These are phyloP conservation scores for Brachystomella parvula DNA, from an alignment of 1,140 invertebrate genomes.

Conservation along the genomic window DNA sequence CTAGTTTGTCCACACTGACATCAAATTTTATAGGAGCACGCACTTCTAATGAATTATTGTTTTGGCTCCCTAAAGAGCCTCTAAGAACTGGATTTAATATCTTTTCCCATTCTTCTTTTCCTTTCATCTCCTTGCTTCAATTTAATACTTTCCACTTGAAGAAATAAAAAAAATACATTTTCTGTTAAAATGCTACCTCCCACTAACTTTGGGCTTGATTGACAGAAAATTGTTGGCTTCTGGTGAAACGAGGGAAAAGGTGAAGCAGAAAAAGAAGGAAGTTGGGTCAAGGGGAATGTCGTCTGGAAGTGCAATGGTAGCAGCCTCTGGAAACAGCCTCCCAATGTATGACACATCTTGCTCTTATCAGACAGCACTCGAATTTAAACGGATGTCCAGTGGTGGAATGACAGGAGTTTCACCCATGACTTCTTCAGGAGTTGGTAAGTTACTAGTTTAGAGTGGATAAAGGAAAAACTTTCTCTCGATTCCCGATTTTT, in stretches of 20 bases:
- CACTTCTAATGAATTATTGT: background rate
- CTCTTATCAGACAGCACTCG: constrained; percentile 74
- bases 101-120: background rate
- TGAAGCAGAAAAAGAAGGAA: background rate
- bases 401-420: constrained; percentile 38
- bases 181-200: too few relatives aligned
- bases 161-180: too few relatives aligned
- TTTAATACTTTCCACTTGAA: too few relatives aligned
- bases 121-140: too few relatives aligned
- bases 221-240: too few relatives aligned
- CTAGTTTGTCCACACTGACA: background rate
- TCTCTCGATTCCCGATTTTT: background rate
- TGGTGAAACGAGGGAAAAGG: background rate
- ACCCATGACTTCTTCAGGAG: constrained; percentile 36
- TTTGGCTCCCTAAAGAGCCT: too few relatives aligned
- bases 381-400: constrained; percentile 62
- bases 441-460: constrained; percentile 38
- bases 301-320: constrained; percentile 36
- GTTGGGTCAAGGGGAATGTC: constrained; percentile 30
- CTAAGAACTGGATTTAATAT: background rate
- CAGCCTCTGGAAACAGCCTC: constrained; percentile 34
- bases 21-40: background rate
- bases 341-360: constrained; percentile 81
- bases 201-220: too few relatives aligned
- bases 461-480: too few relatives aligned